Evolutionary conservation across 2,797 vertebrate species (phyloP).

Genomic region (Oreochromis mossambicus): DNA sequence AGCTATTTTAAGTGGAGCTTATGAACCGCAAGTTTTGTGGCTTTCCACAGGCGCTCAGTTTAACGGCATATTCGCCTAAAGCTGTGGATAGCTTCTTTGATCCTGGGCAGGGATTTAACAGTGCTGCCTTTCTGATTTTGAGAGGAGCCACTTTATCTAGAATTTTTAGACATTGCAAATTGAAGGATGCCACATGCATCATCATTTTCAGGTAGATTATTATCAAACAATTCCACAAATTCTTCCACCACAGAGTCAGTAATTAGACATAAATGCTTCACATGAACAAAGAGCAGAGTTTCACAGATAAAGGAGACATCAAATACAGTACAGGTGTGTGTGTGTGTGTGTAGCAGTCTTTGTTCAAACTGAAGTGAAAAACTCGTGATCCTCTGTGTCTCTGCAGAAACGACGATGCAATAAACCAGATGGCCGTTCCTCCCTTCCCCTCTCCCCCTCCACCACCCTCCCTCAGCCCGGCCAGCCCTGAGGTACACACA

Average conservation of each 20-base stretch:
- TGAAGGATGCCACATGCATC: not conserved
- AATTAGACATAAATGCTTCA: not conserved
- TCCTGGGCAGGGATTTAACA: not conserved
- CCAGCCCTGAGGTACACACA: conserved; percentile 73
- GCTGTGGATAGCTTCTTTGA: not conserved
- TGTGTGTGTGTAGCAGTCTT: not conserved
- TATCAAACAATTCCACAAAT: not conserved
- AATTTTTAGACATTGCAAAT: not conserved
- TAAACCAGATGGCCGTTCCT: conserved; percentile 89
- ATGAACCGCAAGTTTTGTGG: not conserved
- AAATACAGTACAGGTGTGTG: not conserved
- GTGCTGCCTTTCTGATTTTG: not conserved
- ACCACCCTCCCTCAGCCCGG: conserved; percentile 64
- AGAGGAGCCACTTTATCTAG: not conserved
- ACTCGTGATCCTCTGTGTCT: not conserved
- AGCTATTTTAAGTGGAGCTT: not conserved
- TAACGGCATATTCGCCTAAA: not conserved
- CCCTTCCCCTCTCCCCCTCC: conserved; percentile 74
- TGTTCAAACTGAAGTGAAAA: not conserved
- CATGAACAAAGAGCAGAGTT: not conserved
- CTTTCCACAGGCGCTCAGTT: not conserved
- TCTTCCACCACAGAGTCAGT: not conserved
- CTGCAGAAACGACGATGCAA: conserved; percentile 85
- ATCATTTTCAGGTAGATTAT: not conserved
- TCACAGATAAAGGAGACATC: not conserved